Evolutionary conservation across 2,888 invertebrate genomes (phyloP).

Genomic region (Elaeidobius kamerunicus): DNA sequence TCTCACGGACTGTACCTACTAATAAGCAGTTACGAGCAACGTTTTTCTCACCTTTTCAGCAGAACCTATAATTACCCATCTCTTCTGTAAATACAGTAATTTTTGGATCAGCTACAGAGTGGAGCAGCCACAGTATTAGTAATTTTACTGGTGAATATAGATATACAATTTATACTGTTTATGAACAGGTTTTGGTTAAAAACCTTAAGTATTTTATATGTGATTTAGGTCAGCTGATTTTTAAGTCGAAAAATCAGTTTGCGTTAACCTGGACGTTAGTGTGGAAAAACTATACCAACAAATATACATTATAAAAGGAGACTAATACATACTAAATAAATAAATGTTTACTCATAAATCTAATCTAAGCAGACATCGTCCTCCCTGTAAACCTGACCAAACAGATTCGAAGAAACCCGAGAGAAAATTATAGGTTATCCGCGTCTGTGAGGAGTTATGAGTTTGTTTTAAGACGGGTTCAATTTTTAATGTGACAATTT

Average conservation of each 20-base stretch:
- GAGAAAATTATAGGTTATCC: constrained; percentile 18
- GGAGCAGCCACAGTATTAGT: constrained; percentile 3
- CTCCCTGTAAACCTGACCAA: constrained; percentile 8
- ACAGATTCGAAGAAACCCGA: constrained; percentile 1
- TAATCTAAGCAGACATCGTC: constrained; percentile 1
- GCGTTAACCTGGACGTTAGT: too few relatives aligned
- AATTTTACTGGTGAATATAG: too few relatives aligned
- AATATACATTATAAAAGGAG: too few relatives aligned
- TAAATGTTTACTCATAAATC: too few relatives aligned
- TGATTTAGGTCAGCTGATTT: too few relatives aligned
- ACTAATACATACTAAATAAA: too few relatives aligned
- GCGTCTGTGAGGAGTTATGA: constrained; percentile 15
- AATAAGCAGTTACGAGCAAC: constrained; percentile 30
- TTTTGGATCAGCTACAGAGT: constrained; percentile 26
- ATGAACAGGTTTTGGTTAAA: too few relatives aligned
- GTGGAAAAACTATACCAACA: too few relatives aligned
- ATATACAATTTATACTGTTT: too few relatives aligned
- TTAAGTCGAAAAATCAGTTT: too few relatives aligned
- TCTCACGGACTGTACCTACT: constrained; percentile 25
- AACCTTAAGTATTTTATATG: too few relatives aligned
- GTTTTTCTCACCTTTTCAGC: constrained; percentile 38
- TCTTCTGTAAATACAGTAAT: constrained; percentile 39
- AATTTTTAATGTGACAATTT: constrained; percentile 26
- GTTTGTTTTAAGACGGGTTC: constrained; percentile 21
- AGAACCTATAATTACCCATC: constrained; percentile 41